phyloP scores from a whole-genome alignment of 1,140 invertebrate genomes.

The Formica selysi region DNA sequence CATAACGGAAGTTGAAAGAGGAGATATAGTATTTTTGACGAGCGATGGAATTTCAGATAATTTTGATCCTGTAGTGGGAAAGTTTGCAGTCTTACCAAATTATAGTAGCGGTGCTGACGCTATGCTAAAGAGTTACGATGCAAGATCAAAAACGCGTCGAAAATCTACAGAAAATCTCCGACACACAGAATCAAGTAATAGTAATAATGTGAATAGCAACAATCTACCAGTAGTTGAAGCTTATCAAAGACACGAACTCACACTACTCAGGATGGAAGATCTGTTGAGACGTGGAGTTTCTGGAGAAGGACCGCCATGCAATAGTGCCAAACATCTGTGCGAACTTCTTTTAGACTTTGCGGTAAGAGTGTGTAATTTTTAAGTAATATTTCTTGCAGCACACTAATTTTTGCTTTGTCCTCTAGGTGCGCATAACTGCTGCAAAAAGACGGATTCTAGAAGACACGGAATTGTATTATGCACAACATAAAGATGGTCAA shows the following conservation, averaged over 20 bases:
- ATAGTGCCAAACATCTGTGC: conserved; percentile 89
- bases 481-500: conserved; percentile 86
- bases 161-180: conserved; percentile 80
- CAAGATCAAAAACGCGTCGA: conserved; percentile 85
- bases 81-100: conserved; percentile 91
- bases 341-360: conserved; percentile 93
- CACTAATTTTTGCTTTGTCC: conserved; percentile 64
- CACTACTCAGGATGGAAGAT: conserved; percentile 93
- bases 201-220: conserved; percentile 80
- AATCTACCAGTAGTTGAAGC: conserved; percentile 92
- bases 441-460: conserved; percentile 93
- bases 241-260: conserved; percentile 93
- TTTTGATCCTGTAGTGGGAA: conserved; percentile 97
- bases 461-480: conserved; percentile 93
- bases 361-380: conserved; percentile 83
- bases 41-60: conserved; percentile 98
- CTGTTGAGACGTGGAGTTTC: conserved; percentile 92
- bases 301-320: conserved; percentile 87
- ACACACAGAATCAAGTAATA: conserved; percentile 68
- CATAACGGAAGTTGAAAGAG: conserved; percentile 93
- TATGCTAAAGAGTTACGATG: conserved; percentile 71
- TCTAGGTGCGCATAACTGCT: conserved; percentile 88
- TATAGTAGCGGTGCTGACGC: conserved; percentile 78
- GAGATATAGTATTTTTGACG: conserved; percentile 96
- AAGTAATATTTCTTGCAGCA: background rate